phyloP scores from a whole-genome alignment of 2,797 vertebrate genomes.

The Nannoperca australis region DNA sequence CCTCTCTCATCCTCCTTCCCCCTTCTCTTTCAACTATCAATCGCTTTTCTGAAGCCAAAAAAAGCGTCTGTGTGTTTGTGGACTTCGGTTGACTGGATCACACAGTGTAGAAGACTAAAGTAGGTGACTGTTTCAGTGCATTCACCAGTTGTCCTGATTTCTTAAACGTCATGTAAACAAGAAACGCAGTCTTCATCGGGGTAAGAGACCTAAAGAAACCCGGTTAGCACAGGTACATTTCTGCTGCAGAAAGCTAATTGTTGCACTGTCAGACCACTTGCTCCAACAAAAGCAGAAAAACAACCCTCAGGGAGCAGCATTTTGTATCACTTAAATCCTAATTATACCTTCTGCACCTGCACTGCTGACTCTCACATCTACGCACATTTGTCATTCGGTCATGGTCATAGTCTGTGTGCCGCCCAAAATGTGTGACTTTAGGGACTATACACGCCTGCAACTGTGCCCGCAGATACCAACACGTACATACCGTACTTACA shows the following conservation, averaged over 20 bases:
- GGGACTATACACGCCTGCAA: neutral
- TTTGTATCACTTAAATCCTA: neutral
- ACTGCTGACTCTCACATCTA: neutral
- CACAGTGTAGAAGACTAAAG: neutral
- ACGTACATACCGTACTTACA: no score
- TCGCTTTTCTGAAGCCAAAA: neutral
- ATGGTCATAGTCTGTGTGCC: neutral
- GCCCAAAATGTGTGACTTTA: constrained; percentile 4
- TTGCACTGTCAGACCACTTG: no score
- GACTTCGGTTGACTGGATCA: neutral
- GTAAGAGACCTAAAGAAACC: neutral
- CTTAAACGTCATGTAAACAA: neutral
- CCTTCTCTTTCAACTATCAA: neutral
- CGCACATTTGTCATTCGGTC: neutral
- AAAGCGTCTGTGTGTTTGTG: neutral
- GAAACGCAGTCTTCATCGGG: neutral
- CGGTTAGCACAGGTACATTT: no score
- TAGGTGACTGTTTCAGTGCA: neutral
- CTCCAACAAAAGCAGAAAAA: neutral
- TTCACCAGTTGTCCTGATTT: neutral
- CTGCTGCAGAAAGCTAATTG: neutral
- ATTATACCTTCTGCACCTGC: neutral
- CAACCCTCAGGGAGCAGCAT: neutral
- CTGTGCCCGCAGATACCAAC: neutral
- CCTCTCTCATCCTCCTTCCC: neutral